A percentile compares a stretch with the other conserved stretches of the same genome.
Conservation (phyloP, 2,888 invertebrate genomes). For the Eudasyphora cyanicolor region DNA sequence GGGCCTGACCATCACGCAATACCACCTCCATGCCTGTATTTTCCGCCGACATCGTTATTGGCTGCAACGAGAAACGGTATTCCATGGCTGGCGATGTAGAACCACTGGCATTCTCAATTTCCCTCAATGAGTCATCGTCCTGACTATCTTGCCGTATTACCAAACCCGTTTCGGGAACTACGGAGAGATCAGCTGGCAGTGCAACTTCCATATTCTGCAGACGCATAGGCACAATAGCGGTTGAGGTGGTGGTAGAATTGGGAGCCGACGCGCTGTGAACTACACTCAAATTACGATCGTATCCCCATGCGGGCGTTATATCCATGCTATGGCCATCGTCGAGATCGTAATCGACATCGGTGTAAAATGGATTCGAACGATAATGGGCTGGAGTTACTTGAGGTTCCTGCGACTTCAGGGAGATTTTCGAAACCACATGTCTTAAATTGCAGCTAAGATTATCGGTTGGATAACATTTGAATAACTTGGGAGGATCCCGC, state of each 20-base stretch:
- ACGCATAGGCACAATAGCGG: slow-evolving; percentile 72
- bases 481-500: slow-evolving; percentile 77
- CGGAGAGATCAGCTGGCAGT: slow-evolving; percentile 79
- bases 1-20: slow-evolving; percentile 75
- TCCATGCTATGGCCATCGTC: slow-evolving; percentile 76
- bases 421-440: slow-evolving; percentile 84
- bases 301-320: slow-evolving; percentile 74
- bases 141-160: slow-evolving; percentile 76
- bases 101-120: slow-evolving; percentile 69
- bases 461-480: slow-evolving; percentile 87
- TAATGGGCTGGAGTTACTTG: slow-evolving; percentile 82
- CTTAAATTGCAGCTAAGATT: slow-evolving; percentile 89
- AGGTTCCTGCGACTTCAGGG: slow-evolving; percentile 82
- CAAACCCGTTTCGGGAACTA: slow-evolving; percentile 79
- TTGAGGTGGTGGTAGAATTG: slow-evolving; percentile 70
- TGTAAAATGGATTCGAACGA: slow-evolving; percentile 83
- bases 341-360: slow-evolving; percentile 89
- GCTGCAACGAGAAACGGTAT: slow-evolving; percentile 76
- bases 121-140: slow-evolving; percentile 74
- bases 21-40: slow-evolving; percentile 79
- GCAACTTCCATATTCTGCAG: slow-evolving; percentile 79
- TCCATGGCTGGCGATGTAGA: slow-evolving; percentile 71
- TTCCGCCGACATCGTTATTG: slow-evolving; percentile 75
- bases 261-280: slow-evolving; percentile 59
- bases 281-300: slow-evolving; percentile 71